Conservation (phyloP, 2,888 invertebrate genomes). For the Acanthosepion esculentum region DNA sequence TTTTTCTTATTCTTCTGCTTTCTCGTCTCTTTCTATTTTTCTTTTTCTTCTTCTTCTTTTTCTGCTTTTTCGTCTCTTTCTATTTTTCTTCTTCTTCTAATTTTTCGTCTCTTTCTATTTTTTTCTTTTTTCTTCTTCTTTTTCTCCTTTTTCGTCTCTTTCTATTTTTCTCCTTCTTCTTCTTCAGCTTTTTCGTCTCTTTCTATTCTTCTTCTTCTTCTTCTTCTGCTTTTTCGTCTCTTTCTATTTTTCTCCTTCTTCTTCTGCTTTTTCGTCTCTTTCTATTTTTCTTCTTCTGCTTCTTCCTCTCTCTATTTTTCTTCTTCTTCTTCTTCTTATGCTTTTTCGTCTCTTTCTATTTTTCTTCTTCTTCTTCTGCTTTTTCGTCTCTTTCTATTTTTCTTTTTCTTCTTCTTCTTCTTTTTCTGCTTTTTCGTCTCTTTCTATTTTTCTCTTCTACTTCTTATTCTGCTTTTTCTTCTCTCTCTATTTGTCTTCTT, state of each 20-base stretch:
- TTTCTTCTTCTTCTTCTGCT: too few species aligned
- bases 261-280: background rate
- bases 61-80: background rate
- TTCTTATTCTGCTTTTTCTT: background rate
- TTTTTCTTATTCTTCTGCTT: too few species aligned
- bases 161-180: background rate
- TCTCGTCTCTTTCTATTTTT: too few species aligned
- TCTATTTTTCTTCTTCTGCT: background rate
- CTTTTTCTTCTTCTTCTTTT: background rate
- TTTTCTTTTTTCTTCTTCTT: too few species aligned
- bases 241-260: too few species aligned
- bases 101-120: background rate
- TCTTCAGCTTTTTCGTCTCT: background rate
- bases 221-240: too few species aligned
- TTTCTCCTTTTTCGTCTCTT: background rate
- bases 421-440: background rate
- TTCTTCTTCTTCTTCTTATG: too few species aligned
- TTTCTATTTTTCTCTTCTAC: background rate
- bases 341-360: too few species aligned
- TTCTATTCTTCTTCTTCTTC: background rate
- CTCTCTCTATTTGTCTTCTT: background rate
- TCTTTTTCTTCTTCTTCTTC: background rate
- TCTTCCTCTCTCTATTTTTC: background rate
- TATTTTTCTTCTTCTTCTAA: too few species aligned
- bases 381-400: too few species aligned